Evolutionary conservation across 2,888 invertebrate species (phyloP), one percentile per base, ranked within the genome.

Genomic region (Melanchra persicariae): DNA sequence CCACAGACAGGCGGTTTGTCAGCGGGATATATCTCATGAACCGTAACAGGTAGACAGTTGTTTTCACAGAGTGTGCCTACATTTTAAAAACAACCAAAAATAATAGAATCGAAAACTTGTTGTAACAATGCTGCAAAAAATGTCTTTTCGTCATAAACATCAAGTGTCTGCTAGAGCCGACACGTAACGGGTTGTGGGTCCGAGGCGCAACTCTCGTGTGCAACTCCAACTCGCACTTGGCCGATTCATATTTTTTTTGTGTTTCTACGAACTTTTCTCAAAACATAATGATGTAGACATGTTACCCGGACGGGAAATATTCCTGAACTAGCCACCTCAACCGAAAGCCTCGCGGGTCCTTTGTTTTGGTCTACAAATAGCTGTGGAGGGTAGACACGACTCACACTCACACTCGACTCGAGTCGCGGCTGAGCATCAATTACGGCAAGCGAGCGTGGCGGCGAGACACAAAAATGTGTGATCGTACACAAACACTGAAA

Each of bases 401-500:
- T 19, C 43, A 17, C 37, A 37, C 40, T 40, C 74, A 17, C 30
- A 19, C n/a, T 5, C 49, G 12, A 34, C n/a, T 17, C 60, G 19
- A 17, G 10, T 54, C n/a, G n/a, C 52, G 17, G 43, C 76, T 66
- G 74, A 71, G 69, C 84, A 85, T 84, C 83, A 85, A 85, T 85
- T 83, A 84, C 74, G 22, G 62, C 70, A 81, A 74, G 78, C 79
- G 74, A 85, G 77, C 84, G 80, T 77, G 76, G 70, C 70, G 75
- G 68, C 64, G 30, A 54, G 74, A 57, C 71, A 71, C 79, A 80
- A 75, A 76, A 74, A 79, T 67, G 74, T 71, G 70, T 64, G 76
- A 81, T 74, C 79, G 49, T 78, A 81, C 65, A 79, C 84, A 82
- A 84, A 84, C 84, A 83, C 67, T 68, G 63, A 70, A 49, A 74